Evolutionary conservation across 53 echinoderm and acorn worm species (phyloP).

Genomic region (Temnopleurus reevesii): DNA sequence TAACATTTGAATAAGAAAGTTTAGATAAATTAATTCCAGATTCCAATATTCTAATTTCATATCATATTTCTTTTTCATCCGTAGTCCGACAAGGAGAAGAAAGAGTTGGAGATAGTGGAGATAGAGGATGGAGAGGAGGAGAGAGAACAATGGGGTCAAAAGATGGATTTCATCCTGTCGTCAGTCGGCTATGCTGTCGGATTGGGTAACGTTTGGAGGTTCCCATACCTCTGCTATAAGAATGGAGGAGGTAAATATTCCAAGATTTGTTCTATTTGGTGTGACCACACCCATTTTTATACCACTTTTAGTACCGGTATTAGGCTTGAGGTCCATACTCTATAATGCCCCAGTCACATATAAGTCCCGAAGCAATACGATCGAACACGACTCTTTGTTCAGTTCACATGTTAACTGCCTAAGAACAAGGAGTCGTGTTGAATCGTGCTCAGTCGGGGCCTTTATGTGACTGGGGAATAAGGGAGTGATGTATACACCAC

Average conservation of each 20-base stretch:
- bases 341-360: too few relatives aligned
- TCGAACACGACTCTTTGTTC: too few relatives aligned
- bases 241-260: constrained; percentile 23
- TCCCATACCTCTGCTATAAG: constrained; percentile 51
- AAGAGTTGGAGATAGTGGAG: constrained; percentile 15
- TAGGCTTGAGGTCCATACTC: too few relatives aligned
- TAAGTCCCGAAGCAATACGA: too few relatives aligned
- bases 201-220: constrained; percentile 44
- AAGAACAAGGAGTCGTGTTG: too few relatives aligned
- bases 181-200: constrained; percentile 46
- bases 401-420: too few relatives aligned
- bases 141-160: constrained; percentile 52
- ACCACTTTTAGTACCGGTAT: constrained; percentile 1
- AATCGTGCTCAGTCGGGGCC: too few relatives aligned
- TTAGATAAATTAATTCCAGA: too few relatives aligned
- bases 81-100: neutral
- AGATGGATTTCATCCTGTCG: constrained; percentile 51
- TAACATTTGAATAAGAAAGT: too few relatives aligned
- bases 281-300: neutral
- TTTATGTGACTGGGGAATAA: too few relatives aligned
- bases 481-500: too few relatives aligned
- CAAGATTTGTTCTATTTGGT: neutral
- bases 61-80: neutral
- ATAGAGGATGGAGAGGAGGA: constrained; percentile 21
- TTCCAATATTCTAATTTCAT: too few relatives aligned